Evolutionary conservation across 2,797 vertebrate genomes (phyloP).

Genomic region (Poeciliopsis turneri): DNA sequence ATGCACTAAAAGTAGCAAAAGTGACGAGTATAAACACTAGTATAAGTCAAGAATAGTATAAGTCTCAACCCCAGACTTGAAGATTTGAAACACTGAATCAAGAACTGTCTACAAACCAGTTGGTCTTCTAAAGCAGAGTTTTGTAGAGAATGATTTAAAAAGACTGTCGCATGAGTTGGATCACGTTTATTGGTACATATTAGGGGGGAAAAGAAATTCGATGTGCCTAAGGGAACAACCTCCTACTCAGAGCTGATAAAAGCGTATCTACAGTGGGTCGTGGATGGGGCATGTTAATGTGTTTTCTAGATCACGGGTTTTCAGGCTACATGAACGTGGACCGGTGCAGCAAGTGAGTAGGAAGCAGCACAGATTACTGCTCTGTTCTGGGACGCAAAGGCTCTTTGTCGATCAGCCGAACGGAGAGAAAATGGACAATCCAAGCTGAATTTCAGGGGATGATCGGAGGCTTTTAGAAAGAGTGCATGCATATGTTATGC

Average conservation of each 20-base stretch:
- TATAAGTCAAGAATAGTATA: not conserved
- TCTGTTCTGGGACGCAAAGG: constrained; percentile 58
- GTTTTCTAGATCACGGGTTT: constrained; percentile 64
- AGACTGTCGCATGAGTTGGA: not conserved
- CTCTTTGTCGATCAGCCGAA: constrained; percentile 70
- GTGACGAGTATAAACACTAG: constrained; percentile 30
- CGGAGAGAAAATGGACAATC: constrained; percentile 50
- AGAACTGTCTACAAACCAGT: constrained; percentile 26
- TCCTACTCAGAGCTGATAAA: constrained; percentile 24
- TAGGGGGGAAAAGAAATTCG: constrained; percentile 6
- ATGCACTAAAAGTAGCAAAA: constrained; percentile 22
- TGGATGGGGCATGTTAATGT: constrained; percentile 36
- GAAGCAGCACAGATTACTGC: constrained; percentile 44
- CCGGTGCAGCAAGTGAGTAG: constrained; percentile 30
- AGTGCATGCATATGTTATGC: constrained; percentile 9
- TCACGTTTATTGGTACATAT: constrained; percentile 21
- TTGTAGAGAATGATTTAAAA: constrained; percentile 23
- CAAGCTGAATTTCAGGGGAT: constrained; percentile 59
- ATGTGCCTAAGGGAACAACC: constrained; percentile 5
- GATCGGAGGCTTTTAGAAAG: constrained; percentile 40
- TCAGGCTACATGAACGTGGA: constrained; percentile 44
- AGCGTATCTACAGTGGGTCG: constrained; percentile 49
- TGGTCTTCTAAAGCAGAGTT: constrained; percentile 14
- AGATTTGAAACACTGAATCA: constrained; percentile 40
- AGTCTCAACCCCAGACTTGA: constrained; percentile 34